Evolutionary conservation across 2,797 vertebrate genomes (phyloP).

Genomic region (Macropus fuliginosus): DNA sequence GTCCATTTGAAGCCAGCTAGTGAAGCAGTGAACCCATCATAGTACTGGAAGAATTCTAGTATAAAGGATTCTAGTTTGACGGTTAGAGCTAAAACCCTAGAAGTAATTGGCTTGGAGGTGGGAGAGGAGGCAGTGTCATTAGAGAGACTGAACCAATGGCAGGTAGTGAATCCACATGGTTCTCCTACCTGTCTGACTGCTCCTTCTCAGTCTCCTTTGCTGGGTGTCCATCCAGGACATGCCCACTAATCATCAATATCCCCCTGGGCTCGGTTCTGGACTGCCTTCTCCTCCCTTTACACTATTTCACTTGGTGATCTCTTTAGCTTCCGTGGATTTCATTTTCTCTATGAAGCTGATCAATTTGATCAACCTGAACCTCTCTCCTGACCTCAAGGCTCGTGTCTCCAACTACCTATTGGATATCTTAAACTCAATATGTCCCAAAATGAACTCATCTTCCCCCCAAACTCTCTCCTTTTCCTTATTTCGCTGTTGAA

Average conservation of each 20-base stretch:
- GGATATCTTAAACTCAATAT: not conserved
- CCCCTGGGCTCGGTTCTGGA: not conserved
- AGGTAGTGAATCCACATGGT: too few relatives aligned
- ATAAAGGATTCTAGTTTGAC: too few relatives aligned
- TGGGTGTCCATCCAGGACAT: not conserved
- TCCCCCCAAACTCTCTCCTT: not conserved
- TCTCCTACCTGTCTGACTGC: too few relatives aligned
- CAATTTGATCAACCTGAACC: too few relatives aligned
- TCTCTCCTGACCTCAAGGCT: not conserved
- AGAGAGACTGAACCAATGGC: too few relatives aligned
- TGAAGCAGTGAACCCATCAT: too few relatives aligned
- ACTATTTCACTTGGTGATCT: not conserved
- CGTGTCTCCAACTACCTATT: not conserved
- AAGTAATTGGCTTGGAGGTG: too few relatives aligned
- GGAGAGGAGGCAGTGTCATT: too few relatives aligned
- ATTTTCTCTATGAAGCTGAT: not conserved
- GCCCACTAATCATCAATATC: not conserved
- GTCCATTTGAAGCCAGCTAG: too few relatives aligned
- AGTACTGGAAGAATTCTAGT: too few relatives aligned
- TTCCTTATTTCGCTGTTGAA: not conserved
- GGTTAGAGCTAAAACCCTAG: too few relatives aligned
- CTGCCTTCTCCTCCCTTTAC: not conserved
- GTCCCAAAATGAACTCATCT: not conserved
- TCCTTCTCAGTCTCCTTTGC: too few relatives aligned
- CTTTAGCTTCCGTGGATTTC: not conserved